A percentile compares a stretch with the other conserved stretches of the same genome.
phyloP scores from a whole-genome alignment of 2,797 vertebrate genomes.

The Alectoris magna region DNA sequence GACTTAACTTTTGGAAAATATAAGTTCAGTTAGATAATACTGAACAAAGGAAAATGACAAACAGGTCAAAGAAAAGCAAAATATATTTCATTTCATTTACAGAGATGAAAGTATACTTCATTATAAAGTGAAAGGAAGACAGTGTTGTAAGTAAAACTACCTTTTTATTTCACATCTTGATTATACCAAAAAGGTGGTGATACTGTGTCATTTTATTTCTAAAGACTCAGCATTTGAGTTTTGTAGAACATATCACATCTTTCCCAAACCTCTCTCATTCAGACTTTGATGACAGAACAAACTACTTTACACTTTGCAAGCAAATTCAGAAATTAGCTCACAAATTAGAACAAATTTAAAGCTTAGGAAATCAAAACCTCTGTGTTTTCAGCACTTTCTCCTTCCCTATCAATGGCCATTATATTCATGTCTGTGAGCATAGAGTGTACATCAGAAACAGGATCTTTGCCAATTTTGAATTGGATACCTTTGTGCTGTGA shows the following conservation, averaged over 20 bases:
- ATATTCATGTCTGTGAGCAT: background rate
- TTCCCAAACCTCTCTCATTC: background rate
- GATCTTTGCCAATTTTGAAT: background rate
- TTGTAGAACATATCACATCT: background rate
- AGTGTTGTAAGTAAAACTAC: background rate
- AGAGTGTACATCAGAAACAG: background rate
- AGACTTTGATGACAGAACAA: background rate
- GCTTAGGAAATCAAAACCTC: background rate
- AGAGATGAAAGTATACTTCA: background rate
- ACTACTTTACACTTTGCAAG: background rate
- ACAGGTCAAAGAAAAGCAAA: background rate
- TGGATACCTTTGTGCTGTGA: background rate
- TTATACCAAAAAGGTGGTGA: background rate
- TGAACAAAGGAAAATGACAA: background rate
- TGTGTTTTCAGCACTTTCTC: background rate
- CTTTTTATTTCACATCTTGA: background rate
- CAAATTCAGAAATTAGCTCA: background rate
- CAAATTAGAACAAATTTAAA: background rate
- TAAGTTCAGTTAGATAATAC: background rate
- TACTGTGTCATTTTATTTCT: background rate
- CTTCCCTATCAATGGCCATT: background rate
- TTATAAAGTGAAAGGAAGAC: background rate
- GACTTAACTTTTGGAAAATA: background rate
- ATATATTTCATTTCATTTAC: background rate
- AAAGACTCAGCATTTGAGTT: background rate